phyloP scores from a whole-genome alignment of 2,113 vertebrate species.

The Calcarius ornatus region DNA sequence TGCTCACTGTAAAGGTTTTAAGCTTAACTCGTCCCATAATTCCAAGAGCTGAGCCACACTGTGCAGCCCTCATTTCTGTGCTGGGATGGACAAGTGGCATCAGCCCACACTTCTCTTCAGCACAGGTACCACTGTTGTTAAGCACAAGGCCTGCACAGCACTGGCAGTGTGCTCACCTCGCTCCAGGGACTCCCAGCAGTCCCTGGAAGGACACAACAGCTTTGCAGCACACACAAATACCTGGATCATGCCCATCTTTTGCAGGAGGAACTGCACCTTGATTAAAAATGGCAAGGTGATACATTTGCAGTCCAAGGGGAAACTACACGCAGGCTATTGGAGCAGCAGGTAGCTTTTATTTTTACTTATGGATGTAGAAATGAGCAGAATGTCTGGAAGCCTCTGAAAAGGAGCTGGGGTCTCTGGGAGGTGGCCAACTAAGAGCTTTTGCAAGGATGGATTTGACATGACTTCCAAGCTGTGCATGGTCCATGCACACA shows the following conservation, averaged over 20 bases:
- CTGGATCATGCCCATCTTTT: neutral
- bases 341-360: neutral
- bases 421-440: neutral
- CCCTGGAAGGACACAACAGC: neutral
- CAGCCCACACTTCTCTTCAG: neutral
- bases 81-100: neutral
- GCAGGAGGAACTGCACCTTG: neutral
- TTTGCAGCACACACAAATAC: neutral
- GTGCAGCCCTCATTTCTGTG: neutral
- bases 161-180: rapidly evolving
- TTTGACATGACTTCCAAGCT: neutral
- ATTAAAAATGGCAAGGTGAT: neutral
- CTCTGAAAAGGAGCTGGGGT: neutral
- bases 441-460: neutral
- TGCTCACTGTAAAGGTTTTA: neutral
- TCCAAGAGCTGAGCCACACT: neutral
- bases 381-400: neutral
- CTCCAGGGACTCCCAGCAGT: neutral
- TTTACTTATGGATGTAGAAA: neutral
- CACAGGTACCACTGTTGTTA: neutral
- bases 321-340: neutral
- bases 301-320: neutral
- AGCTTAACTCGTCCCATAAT: neutral
- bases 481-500: neutral
- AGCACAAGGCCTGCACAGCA: neutral